Base-by-base conservation (phyloP, 2,797 vertebrate species). In the Staurois parvus region DNA sequence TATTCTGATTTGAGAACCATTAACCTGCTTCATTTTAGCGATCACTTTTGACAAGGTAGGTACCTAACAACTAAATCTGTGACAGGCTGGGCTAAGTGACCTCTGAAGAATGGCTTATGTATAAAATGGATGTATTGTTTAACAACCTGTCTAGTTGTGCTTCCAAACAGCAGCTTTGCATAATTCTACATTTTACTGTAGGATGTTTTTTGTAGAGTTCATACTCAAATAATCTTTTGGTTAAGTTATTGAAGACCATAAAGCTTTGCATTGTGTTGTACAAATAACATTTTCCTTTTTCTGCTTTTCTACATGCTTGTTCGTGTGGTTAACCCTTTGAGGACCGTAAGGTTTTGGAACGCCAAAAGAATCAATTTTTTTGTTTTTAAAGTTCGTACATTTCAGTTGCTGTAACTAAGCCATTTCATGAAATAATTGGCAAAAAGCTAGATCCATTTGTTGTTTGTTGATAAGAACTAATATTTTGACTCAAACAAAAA, bases 1-100 rank as follows among this genome's bases (percentile, higher is more conserved):
- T 59, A 48, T 68, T 87, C 5, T 56, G 13, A 17, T 79, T 79
- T 79, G 42, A 79, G 62, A 30, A 79, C 75, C 75, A 83, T 79
- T 79, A 87, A 87, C 75, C 56, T 74, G 59, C 28, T 83, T 66
- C 42, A 45, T 74, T 78, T 78, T 64, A 74, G 56, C 42, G 32
- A 56, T 83, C 85, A 79, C 26, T 68, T 24, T 68, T 83, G 81
- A 83, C 69, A 83, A 73, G 79, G 79, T 83, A 48, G 67, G 75
- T 64, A 86, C 34, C 52, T 82, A 48, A 66, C 37, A 52, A 67
- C 67, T 67, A 11, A n/a, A 67, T 74, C 56, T 83, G 48, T 70
- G 68, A 17, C 68, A 78, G 68, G 3, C 34, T 52, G 74, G 66
- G 40, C 56, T 67, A 73, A 83, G 64, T 69, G 59, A 82, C 85